Evolutionary conservation across 1,140 invertebrate species (phyloP), one percentile per base, ranked within the genome.

Genomic region (Dolichoris vasculosae): DNA sequence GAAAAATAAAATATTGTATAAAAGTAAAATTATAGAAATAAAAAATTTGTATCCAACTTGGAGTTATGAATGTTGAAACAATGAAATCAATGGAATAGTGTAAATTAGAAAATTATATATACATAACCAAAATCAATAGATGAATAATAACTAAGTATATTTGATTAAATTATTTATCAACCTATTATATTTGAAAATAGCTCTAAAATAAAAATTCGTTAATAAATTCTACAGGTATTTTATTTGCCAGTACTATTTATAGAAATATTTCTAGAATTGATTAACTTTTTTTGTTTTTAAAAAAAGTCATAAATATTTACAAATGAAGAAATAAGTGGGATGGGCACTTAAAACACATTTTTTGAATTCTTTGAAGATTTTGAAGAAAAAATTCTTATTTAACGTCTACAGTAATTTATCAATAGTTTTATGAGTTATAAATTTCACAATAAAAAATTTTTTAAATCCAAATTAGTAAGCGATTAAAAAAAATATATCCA

Each of bases 371-470:
- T 43, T 73, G 40, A 43, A 73, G 38, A 69, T 69, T 69, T 69
- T 69, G 67, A 43, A 73, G 38, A 43, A 73, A 35, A 73, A 73
- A 73, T 73, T 73, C 69, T 6, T 43, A 73, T 73, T 40, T n/a
- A 73, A 73, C 11, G 9, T 43, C 20, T 11, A n/a, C 38, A 4
- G 26, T 43, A 73, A 73, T 73, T 73, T 73, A 73, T 73, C 69
- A 73, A n/a, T 69, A 69, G 67, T 38, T 69, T 73, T 73, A 73
- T 43, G 38, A 73, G 69, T n/a, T 73, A 73, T 43, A 73, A 73
- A 40, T 73, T 43, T 73, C 69, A 43, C 23, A 73, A 73, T 73
- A 43, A 69, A 40, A 43, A 26, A 7, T 73, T 43, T 73, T 69
- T 20, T 13, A 38, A 7, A 43, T 43, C n/a, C 15, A 43, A 43